Percentiles rank a stretch among this genome's conserved stretches.
phyloP scores from a whole-genome alignment of 1,140 invertebrate genomes.

The Stegodyphus mimosarum region DNA sequence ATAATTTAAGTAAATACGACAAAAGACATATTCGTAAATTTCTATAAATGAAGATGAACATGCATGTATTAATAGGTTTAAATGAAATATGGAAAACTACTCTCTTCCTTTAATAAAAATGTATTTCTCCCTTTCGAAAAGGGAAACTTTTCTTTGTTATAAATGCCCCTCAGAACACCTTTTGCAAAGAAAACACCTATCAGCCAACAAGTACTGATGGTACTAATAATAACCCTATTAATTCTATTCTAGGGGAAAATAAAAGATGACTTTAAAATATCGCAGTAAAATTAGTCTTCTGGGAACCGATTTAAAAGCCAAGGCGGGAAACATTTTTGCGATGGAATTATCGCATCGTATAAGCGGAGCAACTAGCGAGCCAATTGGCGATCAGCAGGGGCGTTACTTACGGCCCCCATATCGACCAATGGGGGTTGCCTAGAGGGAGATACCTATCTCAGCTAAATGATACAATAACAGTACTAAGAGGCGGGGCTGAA shows the following conservation, averaged over 20 bases:
- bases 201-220: neutral
- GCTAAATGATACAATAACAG: slow-evolving; percentile 25
- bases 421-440: slow-evolving; percentile 42
- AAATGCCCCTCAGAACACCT: slow-evolving; percentile 25
- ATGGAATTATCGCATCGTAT: neutral
- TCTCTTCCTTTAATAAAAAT: slow-evolving; percentile 33
- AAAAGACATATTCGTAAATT: neutral
- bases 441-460: slow-evolving; percentile 27
- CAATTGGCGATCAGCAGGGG: slow-evolving; percentile 35
- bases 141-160: slow-evolving; percentile 40
- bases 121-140: slow-evolving; percentile 22
- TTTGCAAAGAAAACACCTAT: neutral
- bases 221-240: slow-evolving; percentile 48
- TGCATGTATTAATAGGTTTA: neutral
- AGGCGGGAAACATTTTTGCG: slow-evolving; percentile 24
- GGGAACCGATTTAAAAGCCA: slow-evolving; percentile 50
- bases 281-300: slow-evolving; percentile 42
- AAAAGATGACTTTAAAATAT: slow-evolving; percentile 50
- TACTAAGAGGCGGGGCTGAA: slow-evolving; percentile 28
- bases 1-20: neutral
- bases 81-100: neutral
- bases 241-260: slow-evolving; percentile 39
- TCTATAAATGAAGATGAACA: neutral
- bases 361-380: slow-evolving; percentile 49
- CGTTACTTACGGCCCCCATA: slow-evolving; percentile 16